These are phyloP conservation scores for Hestina assimilis DNA, from an alignment of 1,140 invertebrate genomes.

Conservation along the genomic window DNA sequence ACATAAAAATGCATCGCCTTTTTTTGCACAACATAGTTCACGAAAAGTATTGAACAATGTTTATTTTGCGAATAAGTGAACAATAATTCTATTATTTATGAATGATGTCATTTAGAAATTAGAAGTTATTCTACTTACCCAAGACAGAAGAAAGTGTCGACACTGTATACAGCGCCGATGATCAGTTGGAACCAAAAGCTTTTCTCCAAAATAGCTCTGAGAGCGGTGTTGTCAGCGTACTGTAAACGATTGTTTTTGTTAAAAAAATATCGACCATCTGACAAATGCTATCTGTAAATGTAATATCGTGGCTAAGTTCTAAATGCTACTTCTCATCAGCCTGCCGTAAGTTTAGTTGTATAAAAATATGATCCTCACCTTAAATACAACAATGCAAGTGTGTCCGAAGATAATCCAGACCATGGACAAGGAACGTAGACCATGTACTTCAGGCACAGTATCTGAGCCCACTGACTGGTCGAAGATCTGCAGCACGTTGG, in stretches of 20 bases:
- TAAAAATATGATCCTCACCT: conserved; percentile 68
- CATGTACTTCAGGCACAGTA: conserved; percentile 90
- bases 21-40: too few species aligned
- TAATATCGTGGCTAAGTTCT: too few species aligned
- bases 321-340: too few species aligned
- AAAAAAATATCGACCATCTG: too few species aligned
- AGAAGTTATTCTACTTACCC: conserved; percentile 59
- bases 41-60: too few species aligned
- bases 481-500: conserved; percentile 87
- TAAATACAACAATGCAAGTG: conserved; percentile 90
- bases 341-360: too few species aligned
- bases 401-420: conserved; percentile 96
- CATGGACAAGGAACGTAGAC: conserved; percentile 91
- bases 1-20: too few species aligned
- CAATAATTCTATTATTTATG: too few species aligned
- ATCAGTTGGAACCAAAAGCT: conserved; percentile 91
- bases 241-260: conserved; percentile 21
- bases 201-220: conserved; percentile 87
- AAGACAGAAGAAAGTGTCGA: conserved; percentile 95
- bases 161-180: conserved; percentile 92
- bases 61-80: too few species aligned
- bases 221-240: conserved; percentile 91
- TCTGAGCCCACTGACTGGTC: conserved; percentile 88
- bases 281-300: too few species aligned
- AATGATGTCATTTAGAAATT: too few species aligned